phyloP scores from a whole-genome alignment of 2,113 vertebrate species.

The Festucalex cinctus region DNA sequence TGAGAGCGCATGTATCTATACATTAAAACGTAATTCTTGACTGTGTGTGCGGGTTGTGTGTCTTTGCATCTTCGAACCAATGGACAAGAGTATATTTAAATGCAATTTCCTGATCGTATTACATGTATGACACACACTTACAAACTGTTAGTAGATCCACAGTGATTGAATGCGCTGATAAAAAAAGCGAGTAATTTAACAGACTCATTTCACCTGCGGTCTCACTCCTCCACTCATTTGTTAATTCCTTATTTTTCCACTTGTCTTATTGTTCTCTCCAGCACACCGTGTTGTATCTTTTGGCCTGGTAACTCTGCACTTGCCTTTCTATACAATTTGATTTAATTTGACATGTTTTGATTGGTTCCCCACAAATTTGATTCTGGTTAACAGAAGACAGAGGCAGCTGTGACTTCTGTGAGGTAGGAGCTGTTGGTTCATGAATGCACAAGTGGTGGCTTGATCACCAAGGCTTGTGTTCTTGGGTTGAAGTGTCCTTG shows the following conservation, averaged over 20 bases:
- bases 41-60: constrained; percentile 8
- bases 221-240: constrained; percentile 10
- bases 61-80: background rate
- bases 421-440: background rate
- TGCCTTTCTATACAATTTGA: background rate
- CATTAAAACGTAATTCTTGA: constrained; percentile 2
- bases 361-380: constrained; percentile 9
- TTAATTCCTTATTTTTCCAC: constrained; percentile 16
- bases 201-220: constrained; percentile 39
- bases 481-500: background rate
- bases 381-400: background rate
- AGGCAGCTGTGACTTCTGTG: background rate
- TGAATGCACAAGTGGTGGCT: constrained; percentile 5
- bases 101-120: constrained; percentile 24
- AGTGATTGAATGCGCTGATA: constrained; percentile 51
- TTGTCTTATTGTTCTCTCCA: background rate
- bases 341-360: constrained; percentile 18
- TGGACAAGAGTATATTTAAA: constrained; percentile 19
- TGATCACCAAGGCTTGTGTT: background rate
- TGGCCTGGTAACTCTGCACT: constrained; percentile 2
- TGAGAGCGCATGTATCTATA: background rate
- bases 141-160: constrained; percentile 8
- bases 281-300: background rate
- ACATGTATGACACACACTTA: constrained; percentile 1
- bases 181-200: constrained; percentile 48